Base-by-base conservation (phyloP, 2,888 invertebrate genomes). In the Ormyrus rosae region DNA sequence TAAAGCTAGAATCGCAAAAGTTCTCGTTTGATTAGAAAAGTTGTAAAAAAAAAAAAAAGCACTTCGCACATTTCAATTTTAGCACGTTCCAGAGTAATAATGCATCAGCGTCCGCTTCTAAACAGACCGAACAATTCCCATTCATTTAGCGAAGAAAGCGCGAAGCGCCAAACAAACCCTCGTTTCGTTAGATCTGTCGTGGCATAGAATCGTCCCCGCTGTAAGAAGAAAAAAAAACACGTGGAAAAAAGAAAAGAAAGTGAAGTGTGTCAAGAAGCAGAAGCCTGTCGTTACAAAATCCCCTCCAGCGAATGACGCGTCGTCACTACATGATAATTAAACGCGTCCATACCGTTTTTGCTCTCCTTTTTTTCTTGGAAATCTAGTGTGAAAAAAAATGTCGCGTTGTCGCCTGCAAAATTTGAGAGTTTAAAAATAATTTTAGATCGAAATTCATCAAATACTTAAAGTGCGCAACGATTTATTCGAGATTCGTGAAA, bases 251-350 rank as follows among this genome's bases (percentile, higher is more conserved):
- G 50, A 69, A 61, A 51, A 61, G 60, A 60, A 71, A 71, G 61
- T n/a, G 19, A 71, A 60, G 11, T 61, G 51, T 61, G 71, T 71
- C 60, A 71, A 71, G 61, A 51, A 60, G 71, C n/a, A 56, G 46
- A 13, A 13, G 34, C 34, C 70, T 71, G 50, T 71, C 51, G 51
- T 71, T 71, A n/a, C 61, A 10, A 58, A 71, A 60, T 34, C 60
- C 53, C 45, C 68, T 45, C 34, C 11, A 68, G 45, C 68, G 13
- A 34, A 34, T 6, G 8, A 60, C 70, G 4, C 46, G 50, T 60
- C 19, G 19, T 11, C 45, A 6, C 19, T 50, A 50, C 50, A 60
- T 71, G 70, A 71, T 71, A 71, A 71, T 71, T 71, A 60, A 71
- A 71, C 58, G 50, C 60, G 34, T 50, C 34, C 34, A 34, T 34